A percentile compares a stretch with the other conserved stretches of the same genome.
Conservation (phyloP, 2,888 invertebrate species). For the Euplexia lucipara region DNA sequence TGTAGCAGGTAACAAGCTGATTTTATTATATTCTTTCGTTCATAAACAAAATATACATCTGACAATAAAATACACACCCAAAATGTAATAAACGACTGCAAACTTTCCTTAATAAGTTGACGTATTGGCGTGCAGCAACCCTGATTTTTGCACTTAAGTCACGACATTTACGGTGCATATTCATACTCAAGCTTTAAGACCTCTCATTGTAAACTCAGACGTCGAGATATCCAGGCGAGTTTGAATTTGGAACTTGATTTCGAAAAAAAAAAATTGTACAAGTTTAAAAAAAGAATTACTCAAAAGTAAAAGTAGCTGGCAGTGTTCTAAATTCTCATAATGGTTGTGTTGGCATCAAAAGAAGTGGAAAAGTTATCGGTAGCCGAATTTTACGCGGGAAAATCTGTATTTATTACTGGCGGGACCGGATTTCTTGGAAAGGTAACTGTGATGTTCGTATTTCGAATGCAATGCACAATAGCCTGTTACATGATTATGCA, state of each 20-base stretch:
- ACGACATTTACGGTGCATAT: constrained; percentile 13
- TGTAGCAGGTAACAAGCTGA: too few species aligned
- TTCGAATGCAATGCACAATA: too few species aligned
- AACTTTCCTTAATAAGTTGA: background rate
- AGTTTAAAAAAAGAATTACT: too few species aligned
- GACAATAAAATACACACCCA: too few species aligned
- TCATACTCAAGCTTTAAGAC: constrained; percentile 1
- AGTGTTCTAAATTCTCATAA: constrained; percentile 14
- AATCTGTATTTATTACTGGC: constrained; percentile 93
- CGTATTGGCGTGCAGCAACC: background rate
- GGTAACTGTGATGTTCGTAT: constrained; percentile 78
- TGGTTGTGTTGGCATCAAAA: constrained; percentile 27
- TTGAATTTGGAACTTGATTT: too few species aligned
- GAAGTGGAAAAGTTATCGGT: constrained; percentile 4
- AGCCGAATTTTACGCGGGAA: constrained; percentile 91
- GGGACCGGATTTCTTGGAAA: constrained; percentile 96
- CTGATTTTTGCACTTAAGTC: constrained; percentile 1
- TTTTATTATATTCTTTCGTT: too few species aligned
- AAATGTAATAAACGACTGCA: too few species aligned
- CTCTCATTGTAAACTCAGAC: constrained; percentile 17
- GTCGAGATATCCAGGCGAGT: constrained; percentile 13
- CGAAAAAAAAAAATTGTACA: background rate
- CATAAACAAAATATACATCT: too few species aligned
- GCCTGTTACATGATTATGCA: too few species aligned
- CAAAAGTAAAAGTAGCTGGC: background rate